phyloP scores from a whole-genome alignment of 2,888 invertebrate species.

The Morpho achilles region DNA sequence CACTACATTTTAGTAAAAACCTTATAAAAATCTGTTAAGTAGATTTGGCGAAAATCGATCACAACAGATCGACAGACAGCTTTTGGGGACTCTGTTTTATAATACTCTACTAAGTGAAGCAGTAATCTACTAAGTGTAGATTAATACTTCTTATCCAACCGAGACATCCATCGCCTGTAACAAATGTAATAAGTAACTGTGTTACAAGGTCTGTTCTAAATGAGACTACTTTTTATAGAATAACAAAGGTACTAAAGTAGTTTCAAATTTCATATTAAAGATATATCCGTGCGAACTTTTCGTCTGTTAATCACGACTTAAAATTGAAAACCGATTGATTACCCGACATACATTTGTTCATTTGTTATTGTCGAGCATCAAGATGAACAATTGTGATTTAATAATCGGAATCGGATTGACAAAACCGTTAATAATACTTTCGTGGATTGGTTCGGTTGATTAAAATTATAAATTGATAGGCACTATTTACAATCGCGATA shows the following conservation, averaged over 20 bases:
- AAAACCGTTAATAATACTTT: neutral
- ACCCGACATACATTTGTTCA: slow-evolving; percentile 2
- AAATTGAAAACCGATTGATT: slow-evolving; percentile 6
- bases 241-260: slow-evolving; percentile 19
- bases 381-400: slow-evolving; percentile 1
- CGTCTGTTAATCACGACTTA: slow-evolving; percentile 19
- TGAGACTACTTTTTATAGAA: slow-evolving; percentile 17
- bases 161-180: too few species aligned
- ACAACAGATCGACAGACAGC: too few species aligned
- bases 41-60: too few species aligned
- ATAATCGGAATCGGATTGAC: slow-evolving; percentile 5
- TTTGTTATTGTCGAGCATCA: neutral
- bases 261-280: slow-evolving; percentile 11
- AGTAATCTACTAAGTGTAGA: too few species aligned
- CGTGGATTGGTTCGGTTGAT: too few species aligned
- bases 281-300: slow-evolving; percentile 25
- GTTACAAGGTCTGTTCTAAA: neutral
- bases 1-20: too few species aligned
- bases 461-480: too few species aligned
- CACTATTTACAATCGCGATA: slow-evolving; percentile 3
- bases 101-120: too few species aligned
- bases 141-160: too few species aligned
- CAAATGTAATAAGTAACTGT: too few species aligned
- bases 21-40: too few species aligned
- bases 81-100: too few species aligned